Evolutionary conservation across 2,797 vertebrate species (phyloP).

Genomic region (Acipenser transmontanus): DNA sequence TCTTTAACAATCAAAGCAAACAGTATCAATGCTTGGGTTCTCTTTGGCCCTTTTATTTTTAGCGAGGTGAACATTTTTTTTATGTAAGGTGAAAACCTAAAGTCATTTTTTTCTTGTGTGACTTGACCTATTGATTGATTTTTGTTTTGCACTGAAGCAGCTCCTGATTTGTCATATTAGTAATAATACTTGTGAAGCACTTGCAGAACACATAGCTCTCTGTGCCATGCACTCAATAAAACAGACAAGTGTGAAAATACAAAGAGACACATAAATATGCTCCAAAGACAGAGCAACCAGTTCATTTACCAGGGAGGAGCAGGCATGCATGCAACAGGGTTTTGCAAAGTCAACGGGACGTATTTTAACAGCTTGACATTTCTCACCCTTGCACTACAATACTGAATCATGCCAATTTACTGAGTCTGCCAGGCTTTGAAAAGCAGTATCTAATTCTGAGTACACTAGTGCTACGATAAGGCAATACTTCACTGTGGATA

Average conservation of each 20-base stretch:
- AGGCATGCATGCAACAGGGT: constrained; percentile 40
- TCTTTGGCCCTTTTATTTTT: too few species aligned
- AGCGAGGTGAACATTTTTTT: too few species aligned
- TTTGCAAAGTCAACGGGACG: constrained; percentile 17
- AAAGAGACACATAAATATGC: constrained; percentile 41
- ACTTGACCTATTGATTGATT: too few species aligned
- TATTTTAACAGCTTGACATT: constrained; percentile 13
- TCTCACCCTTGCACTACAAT: constrained; percentile 15
- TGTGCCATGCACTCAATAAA: constrained; percentile 35
- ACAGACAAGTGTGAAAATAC: constrained; percentile 43
- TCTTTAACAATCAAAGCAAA: too few species aligned
- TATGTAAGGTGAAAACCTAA: too few species aligned
- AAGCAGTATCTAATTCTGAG: too few species aligned
- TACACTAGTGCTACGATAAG: too few species aligned
- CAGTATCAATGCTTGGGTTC: too few species aligned
- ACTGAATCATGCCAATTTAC: constrained; percentile 28
- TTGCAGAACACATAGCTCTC: constrained; percentile 10
- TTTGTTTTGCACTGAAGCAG: background rate
- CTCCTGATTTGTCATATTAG: constrained; percentile 23
- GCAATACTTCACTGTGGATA: too few species aligned
- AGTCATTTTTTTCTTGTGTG: too few species aligned
- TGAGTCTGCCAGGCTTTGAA: constrained; percentile 9
- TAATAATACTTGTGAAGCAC: constrained; percentile 32
- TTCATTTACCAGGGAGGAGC: constrained; percentile 25
- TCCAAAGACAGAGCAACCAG: constrained; percentile 41